Conservation (phyloP, 2,113 vertebrate genomes). For the Monarcha castaneiventris region DNA sequence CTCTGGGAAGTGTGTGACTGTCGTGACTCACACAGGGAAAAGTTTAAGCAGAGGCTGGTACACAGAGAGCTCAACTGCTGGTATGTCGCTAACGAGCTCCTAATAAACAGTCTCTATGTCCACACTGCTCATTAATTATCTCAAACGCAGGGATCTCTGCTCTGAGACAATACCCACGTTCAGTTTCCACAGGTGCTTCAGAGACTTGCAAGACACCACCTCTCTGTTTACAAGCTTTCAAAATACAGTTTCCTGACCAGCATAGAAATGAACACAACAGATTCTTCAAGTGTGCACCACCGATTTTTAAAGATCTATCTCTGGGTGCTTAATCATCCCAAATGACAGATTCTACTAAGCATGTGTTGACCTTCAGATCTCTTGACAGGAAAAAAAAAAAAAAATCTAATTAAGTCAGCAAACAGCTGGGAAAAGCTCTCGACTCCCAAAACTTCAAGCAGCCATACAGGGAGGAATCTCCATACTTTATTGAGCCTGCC, state of each 20-base stretch:
- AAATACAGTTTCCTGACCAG: neutral
- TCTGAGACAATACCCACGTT: neutral
- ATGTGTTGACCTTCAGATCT: constrained; percentile 40
- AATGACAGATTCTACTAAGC: constrained; percentile 27
- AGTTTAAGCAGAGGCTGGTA: neutral
- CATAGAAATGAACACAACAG: neutral
- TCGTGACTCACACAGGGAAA: neutral
- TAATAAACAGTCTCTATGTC: neutral
- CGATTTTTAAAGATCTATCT: neutral
- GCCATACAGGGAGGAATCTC: neutral
- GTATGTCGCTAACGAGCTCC: neutral
- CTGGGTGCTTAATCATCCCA: neutral
- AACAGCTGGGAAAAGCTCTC: constrained; percentile 31
- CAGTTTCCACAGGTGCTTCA: neutral
- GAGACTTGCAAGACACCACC: neutral
- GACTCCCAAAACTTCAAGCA: neutral
- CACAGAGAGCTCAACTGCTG: neutral
- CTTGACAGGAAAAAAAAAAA: neutral
- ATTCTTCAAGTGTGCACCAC: neutral
- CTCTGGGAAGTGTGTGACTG: neutral
- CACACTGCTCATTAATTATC: neutral
- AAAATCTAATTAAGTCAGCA: constrained; percentile 31
- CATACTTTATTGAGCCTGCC: neutral
- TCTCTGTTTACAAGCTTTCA: neutral
- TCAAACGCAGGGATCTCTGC: neutral